A percentile compares a stretch with the other conserved stretches of the same genome.
Evolutionary conservation across 2,888 invertebrate species (phyloP).

Genomic region (Ophion ellenae): DNA sequence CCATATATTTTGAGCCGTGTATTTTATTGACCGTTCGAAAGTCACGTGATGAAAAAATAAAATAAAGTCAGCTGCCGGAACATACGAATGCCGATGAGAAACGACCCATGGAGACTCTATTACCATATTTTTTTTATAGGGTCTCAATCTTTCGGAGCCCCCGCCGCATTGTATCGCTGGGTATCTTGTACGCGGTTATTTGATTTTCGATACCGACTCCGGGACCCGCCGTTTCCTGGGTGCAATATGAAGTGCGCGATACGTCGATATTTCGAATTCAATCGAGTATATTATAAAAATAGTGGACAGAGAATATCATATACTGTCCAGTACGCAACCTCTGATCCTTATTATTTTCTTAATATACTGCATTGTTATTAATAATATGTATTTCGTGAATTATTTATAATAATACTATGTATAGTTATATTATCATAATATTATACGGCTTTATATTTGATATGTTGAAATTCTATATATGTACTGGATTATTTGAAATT

Average conservation of each 20-base stretch:
- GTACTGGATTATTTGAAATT: no score
- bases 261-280: constrained; percentile 10
- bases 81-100: background rate
- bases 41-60: background rate
- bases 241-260: constrained; percentile 22
- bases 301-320: background rate
- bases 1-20: background rate
- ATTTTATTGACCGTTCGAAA: constrained; percentile 21
- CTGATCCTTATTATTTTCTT: background rate
- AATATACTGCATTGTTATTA: background rate
- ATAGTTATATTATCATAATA: no score
- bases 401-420: background rate
- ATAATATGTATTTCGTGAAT: background rate
- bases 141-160: constrained; percentile 39
- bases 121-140: constrained; percentile 62
- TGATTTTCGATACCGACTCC: constrained; percentile 11
- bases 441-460: no score
- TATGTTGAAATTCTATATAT: no score
- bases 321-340: background rate
- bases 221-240: constrained; percentile 6
- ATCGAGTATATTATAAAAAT: background rate
- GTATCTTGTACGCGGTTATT: constrained; percentile 6
- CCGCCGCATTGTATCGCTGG: background rate
- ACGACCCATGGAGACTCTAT: constrained; percentile 6
- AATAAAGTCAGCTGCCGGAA: background rate